Percentiles rank a stretch among this genome's conserved stretches.
Evolutionary conservation across 2,888 invertebrate species (phyloP).

Genomic region (Thymelicus lineola): DNA sequence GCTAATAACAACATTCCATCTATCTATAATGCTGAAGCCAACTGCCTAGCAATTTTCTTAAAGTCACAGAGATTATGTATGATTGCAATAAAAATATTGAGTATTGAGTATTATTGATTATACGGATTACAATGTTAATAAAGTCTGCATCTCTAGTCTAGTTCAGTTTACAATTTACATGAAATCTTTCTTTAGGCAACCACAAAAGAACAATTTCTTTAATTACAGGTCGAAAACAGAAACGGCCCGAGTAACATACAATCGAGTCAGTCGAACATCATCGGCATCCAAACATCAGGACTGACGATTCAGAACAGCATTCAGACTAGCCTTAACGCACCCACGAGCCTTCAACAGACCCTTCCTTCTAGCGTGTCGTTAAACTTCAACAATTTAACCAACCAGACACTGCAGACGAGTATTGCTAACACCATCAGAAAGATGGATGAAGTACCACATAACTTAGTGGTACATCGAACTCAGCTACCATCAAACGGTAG

Average conservation of each 20-base stretch:
- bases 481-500: conserved; percentile 67
- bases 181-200: neutral
- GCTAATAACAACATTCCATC: too few relatives aligned
- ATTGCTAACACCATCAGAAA: conserved; percentile 64
- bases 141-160: too few relatives aligned
- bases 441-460: conserved; percentile 70
- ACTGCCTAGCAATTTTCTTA: too few relatives aligned
- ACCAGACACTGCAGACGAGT: conserved; percentile 58
- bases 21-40: too few relatives aligned
- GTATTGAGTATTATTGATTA: too few relatives aligned
- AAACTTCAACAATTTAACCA: conserved; percentile 60
- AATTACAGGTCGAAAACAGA: conserved; percentile 70
- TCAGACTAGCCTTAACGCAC: conserved; percentile 52
- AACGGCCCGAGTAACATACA: conserved; percentile 70
- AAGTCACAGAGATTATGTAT: too few relatives aligned
- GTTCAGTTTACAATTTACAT: neutral
- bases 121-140: too few relatives aligned
- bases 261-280: conserved; percentile 62
- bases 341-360: conserved; percentile 56
- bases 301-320: conserved; percentile 53
- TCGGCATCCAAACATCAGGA: conserved; percentile 64
- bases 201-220: neutral
- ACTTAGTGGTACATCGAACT: conserved; percentile 68
- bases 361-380: conserved; percentile 69
- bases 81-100: too few relatives aligned